phyloP scores from a whole-genome alignment of 2,797 vertebrate species.

The Cynodonichthys magdalenae region DNA sequence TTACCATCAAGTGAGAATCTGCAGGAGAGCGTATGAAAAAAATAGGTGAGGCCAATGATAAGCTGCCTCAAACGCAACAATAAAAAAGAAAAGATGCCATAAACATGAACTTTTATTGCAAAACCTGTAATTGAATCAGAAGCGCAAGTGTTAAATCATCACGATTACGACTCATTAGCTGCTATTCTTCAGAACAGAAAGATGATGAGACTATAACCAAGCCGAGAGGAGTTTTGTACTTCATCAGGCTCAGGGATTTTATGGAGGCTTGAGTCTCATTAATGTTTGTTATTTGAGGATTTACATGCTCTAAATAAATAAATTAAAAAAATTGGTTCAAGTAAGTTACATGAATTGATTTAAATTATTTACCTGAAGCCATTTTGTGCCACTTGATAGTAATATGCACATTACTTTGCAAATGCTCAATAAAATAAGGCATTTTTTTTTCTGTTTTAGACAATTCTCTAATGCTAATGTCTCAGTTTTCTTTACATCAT shows the following conservation, averaged over 20 bases:
- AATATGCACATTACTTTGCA: no score
- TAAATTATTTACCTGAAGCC: neutral
- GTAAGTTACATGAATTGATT: neutral
- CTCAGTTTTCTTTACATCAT: no score
- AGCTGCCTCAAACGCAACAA: neutral
- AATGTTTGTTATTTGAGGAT: conserved; percentile 18
- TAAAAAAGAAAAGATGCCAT: conserved; percentile 5
- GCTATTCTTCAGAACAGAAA: conserved; percentile 42
- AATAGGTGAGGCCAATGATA: conserved; percentile 6
- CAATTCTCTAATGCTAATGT: no score
- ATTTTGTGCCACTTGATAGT: neutral
- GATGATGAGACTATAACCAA: conserved; percentile 23
- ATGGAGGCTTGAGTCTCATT: neutral
- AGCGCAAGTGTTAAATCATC: conserved; percentile 21
- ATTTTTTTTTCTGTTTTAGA: no score
- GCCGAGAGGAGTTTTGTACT: conserved; percentile 12
- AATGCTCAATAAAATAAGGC: no score
- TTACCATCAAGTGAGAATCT: conserved; percentile 43
- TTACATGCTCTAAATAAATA: neutral
- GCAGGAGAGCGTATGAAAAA: conserved; percentile 32
- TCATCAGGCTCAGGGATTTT: conserved; percentile 10
- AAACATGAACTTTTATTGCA: conserved; percentile 18
- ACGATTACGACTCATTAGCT: conserved; percentile 51
- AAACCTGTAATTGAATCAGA: conserved; percentile 41
- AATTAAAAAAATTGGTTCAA: neutral